Conservation (phyloP, 2,888 invertebrate genomes). For the Temnothorax rugatulus region DNA sequence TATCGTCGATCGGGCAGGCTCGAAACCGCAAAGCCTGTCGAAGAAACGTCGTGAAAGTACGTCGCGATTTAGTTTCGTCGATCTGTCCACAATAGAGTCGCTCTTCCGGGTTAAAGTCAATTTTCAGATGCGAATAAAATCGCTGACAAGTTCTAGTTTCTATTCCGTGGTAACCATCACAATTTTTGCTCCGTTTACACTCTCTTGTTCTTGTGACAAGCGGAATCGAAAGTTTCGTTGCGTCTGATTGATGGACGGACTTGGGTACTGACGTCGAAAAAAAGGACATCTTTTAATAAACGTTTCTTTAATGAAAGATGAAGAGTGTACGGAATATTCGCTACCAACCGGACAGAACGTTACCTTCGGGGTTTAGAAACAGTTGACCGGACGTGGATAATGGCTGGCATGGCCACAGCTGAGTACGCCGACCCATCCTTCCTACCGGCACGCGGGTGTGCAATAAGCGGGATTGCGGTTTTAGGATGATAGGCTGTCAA, state of each 20-base stretch:
- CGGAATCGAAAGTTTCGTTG: conserved; percentile 42
- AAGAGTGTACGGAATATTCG: not conserved
- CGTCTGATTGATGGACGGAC: not conserved
- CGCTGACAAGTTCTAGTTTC: not conserved
- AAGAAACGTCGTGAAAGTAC: conserved; percentile 62
- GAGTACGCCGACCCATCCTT: conserved; percentile 77
- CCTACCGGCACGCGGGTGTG: conserved; percentile 78
- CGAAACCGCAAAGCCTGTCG: conserved; percentile 46
- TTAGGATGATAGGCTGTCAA: conserved; percentile 83
- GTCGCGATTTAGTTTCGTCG: conserved; percentile 50
- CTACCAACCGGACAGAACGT: conserved; percentile 63
- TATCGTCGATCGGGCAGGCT: conserved; percentile 27
- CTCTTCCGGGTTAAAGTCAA: conserved; percentile 40
- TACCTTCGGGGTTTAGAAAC: conserved; percentile 76
- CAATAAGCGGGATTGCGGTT: conserved; percentile 83
- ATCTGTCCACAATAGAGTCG: conserved; percentile 13
- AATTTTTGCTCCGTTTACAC: not conserved
- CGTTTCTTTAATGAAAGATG: conserved; percentile 6
- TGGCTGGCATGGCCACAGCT: conserved; percentile 77
- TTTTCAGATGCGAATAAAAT: conserved; percentile 17
- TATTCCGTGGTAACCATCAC: not conserved
- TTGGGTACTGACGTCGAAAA: not conserved
- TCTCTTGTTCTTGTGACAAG: conserved; percentile 1
- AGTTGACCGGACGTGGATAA: conserved; percentile 83
- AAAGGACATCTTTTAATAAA: not conserved